phyloP scores from a whole-genome alignment of 2,888 invertebrate species.

The Lasioglossum vierecki region DNA sequence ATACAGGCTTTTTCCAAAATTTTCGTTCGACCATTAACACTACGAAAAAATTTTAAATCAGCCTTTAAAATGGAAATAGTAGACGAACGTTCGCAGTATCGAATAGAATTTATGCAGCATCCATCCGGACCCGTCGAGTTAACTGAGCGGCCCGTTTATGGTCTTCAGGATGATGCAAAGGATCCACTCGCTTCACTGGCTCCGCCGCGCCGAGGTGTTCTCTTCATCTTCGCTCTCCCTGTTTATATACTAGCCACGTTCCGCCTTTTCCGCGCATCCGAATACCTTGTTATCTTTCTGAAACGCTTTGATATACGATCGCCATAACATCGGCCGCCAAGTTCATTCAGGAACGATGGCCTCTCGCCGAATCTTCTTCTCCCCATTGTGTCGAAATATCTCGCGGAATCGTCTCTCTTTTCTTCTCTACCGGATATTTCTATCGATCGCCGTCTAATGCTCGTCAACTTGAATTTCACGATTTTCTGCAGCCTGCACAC shows the following conservation, averaged over 20 bases:
- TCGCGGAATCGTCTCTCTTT: background rate
- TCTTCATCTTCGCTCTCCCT: constrained; percentile 30
- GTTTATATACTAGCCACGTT: constrained; percentile 8
- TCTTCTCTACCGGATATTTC: background rate
- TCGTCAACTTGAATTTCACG: background rate
- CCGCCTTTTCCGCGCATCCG: background rate
- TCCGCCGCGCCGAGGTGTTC: background rate
- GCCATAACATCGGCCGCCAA: constrained; percentile 21
- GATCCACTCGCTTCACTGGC: constrained; percentile 25
- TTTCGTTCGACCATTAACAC: background rate
- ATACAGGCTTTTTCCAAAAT: background rate
- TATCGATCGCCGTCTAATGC: background rate
- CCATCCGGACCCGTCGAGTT: background rate
- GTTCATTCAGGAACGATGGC: constrained; percentile 18
- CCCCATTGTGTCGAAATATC: background rate
- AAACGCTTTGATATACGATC: constrained; percentile 22
- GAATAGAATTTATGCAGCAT: background rate
- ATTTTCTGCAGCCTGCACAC: background rate
- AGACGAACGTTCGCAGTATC: background rate
- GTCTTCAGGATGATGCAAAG: constrained; percentile 38
- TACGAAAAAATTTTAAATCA: background rate
- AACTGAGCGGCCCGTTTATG: constrained; percentile 23
- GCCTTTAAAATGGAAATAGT: background rate
- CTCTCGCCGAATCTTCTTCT: constrained; percentile 10
- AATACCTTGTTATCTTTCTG: constrained; percentile 1